Percentiles rank a stretch among this genome's conserved stretches.
Evolutionary conservation across 2,113 vertebrate species (phyloP).

Genomic region (Panurus biarmicus): DNA sequence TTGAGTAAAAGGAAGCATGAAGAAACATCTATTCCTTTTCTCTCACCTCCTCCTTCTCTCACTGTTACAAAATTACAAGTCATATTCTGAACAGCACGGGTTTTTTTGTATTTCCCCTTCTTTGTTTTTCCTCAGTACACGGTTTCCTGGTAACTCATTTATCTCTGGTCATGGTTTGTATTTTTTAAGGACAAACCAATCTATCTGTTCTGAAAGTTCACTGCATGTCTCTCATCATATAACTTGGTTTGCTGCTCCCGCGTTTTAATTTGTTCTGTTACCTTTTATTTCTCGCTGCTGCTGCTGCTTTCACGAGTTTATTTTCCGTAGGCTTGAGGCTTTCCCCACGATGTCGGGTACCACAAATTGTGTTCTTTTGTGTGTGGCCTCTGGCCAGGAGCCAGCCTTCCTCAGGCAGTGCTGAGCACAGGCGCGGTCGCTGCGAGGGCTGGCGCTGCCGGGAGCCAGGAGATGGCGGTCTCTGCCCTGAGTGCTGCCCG

Average conservation of each 20-base stretch:
- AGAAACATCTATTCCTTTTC: neutral
- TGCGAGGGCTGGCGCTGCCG: accelerated
- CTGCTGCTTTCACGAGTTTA: neutral
- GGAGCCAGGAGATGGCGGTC: neutral
- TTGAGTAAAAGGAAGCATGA: neutral
- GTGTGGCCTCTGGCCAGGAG: neutral
- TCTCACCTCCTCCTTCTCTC: neutral
- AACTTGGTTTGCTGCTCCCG: neutral
- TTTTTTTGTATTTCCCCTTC: neutral
- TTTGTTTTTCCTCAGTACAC: neutral
- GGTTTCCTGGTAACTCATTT: neutral
- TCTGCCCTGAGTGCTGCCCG: neutral
- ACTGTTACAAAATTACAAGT: neutral
- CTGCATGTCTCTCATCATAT: neutral
- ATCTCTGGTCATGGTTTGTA: neutral
- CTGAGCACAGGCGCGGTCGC: accelerated
- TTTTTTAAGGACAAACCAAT: neutral
- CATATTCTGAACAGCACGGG: neutral
- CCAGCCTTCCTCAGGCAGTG: neutral
- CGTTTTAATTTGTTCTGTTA: neutral
- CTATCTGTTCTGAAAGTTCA: neutral
- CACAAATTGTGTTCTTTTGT: accelerated
- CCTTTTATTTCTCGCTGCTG: neutral
- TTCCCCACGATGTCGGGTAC: accelerated
- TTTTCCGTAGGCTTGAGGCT: neutral